Conservation (phyloP, 2,888 invertebrate genomes). For the Epicampocera succincta region DNA sequence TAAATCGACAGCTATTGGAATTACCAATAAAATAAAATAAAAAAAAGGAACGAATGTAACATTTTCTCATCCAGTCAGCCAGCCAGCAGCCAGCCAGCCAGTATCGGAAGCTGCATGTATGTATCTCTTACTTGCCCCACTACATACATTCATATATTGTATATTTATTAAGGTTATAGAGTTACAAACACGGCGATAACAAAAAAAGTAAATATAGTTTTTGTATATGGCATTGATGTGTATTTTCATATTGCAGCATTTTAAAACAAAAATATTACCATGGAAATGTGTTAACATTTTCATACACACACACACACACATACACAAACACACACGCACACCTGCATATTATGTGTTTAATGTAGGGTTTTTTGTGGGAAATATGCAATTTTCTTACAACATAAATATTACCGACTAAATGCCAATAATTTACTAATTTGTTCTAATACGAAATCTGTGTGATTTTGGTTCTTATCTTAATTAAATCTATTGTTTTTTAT, state of each 20-base stretch:
- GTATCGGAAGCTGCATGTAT: constrained; percentile 10
- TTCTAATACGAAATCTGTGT: constrained; percentile 12
- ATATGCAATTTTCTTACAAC: constrained; percentile 17
- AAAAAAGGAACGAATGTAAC: constrained; percentile 31
- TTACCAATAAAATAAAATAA: constrained; percentile 65
- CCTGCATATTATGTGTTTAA: not conserved
- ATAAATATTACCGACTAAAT: too few relatives aligned
- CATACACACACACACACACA: not conserved
- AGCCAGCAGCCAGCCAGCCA: not conserved
- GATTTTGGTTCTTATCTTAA: not conserved
- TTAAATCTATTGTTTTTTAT: not conserved
- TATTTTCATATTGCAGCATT: constrained; percentile 8
- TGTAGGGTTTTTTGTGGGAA: constrained; percentile 24
- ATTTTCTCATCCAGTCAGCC: not conserved
- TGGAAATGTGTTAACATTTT: too few relatives aligned
- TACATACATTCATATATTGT: too few relatives aligned
- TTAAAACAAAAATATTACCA: constrained; percentile 27
- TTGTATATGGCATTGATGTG: constrained; percentile 1
- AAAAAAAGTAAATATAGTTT: constrained; percentile 1
- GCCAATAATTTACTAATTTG: constrained; percentile 35
- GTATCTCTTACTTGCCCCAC: too few relatives aligned
- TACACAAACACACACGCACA: not conserved
- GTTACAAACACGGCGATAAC: not conserved
- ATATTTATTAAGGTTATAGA: not conserved
- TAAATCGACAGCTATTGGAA: constrained; percentile 66